These are phyloP conservation scores for Athrips mouffetella DNA, from an alignment of 2,888 invertebrate species.

Conservation along the genomic window DNA sequence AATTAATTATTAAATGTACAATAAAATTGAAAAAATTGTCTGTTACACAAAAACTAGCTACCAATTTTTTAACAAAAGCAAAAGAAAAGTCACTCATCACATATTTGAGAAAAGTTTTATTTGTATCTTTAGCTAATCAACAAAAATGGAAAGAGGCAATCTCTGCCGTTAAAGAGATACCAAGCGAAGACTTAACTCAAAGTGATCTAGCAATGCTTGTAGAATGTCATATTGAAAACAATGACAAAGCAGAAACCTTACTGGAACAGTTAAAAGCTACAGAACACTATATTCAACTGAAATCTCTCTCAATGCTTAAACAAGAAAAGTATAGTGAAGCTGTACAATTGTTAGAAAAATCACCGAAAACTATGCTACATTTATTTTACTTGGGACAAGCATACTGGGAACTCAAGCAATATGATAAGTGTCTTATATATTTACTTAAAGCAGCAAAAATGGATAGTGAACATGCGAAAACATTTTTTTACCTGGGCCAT, in stretches of 20 bases:
- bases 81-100: slow-evolving; percentile 45
- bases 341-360: slow-evolving; percentile 44
- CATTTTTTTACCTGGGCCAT: slow-evolving; percentile 86
- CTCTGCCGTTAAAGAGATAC: slow-evolving; percentile 46
- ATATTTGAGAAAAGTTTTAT: slow-evolving; percentile 48
- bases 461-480: slow-evolving; percentile 85
- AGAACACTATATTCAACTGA: slow-evolving; percentile 56
- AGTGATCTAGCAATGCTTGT: slow-evolving; percentile 51
- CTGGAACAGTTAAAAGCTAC: slow-evolving; percentile 46
- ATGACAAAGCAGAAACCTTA: slow-evolving; percentile 44
- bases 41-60: slow-evolving; percentile 57
- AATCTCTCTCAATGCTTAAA: slow-evolving; percentile 70
- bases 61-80: slow-evolving; percentile 58
- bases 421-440: slow-evolving; percentile 79
- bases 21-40: slow-evolving; percentile 64
- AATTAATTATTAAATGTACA: slow-evolving; percentile 60
- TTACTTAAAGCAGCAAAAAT: slow-evolving; percentile 84
- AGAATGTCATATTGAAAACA: slow-evolving; percentile 57
- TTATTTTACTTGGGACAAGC: slow-evolving; percentile 80
- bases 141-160: slow-evolving; percentile 76
- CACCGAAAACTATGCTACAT: slow-evolving; percentile 53
- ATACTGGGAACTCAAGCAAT: slow-evolving; percentile 78
- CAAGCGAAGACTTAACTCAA: slow-evolving; percentile 37
- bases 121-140: slow-evolving; percentile 54
- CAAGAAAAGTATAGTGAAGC: slow-evolving; percentile 75